Evolutionary conservation across 2,797 vertebrate species (phyloP).

Genomic region (Myripristis murdjan): DNA sequence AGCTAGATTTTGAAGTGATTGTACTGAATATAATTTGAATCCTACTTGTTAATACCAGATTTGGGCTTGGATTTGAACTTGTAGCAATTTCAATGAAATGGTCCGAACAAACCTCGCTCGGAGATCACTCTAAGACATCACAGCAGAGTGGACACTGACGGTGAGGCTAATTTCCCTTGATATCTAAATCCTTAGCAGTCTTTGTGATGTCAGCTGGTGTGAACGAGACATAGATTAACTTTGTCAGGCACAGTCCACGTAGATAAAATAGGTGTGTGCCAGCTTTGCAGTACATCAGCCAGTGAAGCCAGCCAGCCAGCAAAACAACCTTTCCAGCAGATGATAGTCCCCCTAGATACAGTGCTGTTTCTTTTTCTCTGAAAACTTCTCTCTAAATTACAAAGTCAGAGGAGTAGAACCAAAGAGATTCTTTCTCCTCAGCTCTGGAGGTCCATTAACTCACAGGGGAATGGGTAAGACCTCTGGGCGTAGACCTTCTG

Average conservation of each 20-base stretch:
- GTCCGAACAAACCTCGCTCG: too few relatives aligned
- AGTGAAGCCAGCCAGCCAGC: constrained; percentile 21
- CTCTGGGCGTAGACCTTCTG: constrained; percentile 23
- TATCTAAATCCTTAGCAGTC: neutral
- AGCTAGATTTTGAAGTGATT: too few relatives aligned
- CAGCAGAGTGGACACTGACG: too few relatives aligned
- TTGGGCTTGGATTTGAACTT: too few relatives aligned
- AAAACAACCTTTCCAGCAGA: constrained; percentile 20
- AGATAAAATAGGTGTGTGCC: neutral
- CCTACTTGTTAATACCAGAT: too few relatives aligned
- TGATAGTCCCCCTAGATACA: constrained; percentile 14
- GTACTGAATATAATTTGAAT: too few relatives aligned
- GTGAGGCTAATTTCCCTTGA: neutral
- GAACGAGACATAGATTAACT: constrained; percentile 8
- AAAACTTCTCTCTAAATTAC: constrained; percentile 61
- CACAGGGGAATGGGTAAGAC: constrained; percentile 35
- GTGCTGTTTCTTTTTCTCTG: constrained; percentile 24
- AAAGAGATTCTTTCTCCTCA: constrained; percentile 33
- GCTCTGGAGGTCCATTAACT: constrained; percentile 59
- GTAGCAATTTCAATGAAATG: too few relatives aligned
- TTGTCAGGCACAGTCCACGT: neutral
- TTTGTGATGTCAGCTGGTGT: neutral
- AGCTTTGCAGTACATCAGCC: neutral
- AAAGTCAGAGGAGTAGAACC: constrained; percentile 53
- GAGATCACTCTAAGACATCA: too few relatives aligned